Evolutionary conservation across 2,797 vertebrate species (phyloP).

Genomic region (Okamejei kenojei): DNA sequence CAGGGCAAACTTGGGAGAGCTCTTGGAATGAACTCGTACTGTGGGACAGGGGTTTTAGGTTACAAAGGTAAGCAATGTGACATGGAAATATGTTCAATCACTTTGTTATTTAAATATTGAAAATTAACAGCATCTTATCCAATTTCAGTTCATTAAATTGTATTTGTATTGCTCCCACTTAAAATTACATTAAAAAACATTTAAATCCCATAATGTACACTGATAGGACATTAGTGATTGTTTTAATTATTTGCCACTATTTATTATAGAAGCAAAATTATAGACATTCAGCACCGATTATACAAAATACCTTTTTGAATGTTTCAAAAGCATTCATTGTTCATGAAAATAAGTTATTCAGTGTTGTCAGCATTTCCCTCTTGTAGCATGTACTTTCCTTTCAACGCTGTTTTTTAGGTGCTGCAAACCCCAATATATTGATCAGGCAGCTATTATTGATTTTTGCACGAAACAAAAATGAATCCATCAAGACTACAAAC

Average conservation of each 20-base stretch:
- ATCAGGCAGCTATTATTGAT: background rate
- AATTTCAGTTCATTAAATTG: background rate
- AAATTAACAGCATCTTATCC: background rate
- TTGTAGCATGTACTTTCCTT: background rate
- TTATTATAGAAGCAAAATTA: background rate
- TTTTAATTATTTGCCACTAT: background rate
- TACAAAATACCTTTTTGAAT: background rate
- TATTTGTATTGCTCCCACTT: background rate
- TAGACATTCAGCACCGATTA: background rate
- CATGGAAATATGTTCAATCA: background rate
- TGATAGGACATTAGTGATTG: background rate
- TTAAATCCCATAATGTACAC: background rate
- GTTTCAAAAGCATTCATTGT: background rate
- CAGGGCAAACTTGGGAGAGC: no score
- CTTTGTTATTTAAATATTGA: background rate
- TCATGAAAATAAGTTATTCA: background rate
- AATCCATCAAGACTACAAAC: background rate
- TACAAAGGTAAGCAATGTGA: background rate
- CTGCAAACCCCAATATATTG: background rate
- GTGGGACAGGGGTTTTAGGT: no score
- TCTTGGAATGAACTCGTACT: no score
- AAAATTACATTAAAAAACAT: background rate
- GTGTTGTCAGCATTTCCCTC: background rate
- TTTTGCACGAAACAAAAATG: no score
- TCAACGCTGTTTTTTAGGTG: background rate